These are phyloP conservation scores for Oscheius sp. DNA, from an alignment of 2,888 invertebrate species.

Conservation along the genomic window DNA sequence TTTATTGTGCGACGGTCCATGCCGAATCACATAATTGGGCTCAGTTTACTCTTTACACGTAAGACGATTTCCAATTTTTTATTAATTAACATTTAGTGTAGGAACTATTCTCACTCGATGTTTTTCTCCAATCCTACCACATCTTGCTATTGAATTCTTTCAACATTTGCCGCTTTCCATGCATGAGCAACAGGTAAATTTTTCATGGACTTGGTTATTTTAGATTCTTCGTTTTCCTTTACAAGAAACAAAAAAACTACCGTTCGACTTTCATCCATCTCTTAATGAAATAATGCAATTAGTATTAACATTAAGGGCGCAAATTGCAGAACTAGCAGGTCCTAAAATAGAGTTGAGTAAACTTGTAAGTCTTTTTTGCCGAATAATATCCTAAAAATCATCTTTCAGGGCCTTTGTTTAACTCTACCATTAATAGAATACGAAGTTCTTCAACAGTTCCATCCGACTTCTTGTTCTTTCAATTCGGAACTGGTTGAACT, in stretches of 20 bases:
- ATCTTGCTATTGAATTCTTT: constrained; percentile 60
- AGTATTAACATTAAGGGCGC: constrained; percentile 33
- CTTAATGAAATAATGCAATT: constrained; percentile 33
- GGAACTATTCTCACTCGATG: constrained; percentile 40
- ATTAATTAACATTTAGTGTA: constrained; percentile 21
- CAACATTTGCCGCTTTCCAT: constrained; percentile 47
- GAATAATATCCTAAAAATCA: neutral
- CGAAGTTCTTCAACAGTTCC: neutral
- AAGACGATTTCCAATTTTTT: neutral
- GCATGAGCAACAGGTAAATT: constrained; percentile 33
- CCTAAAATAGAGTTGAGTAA: constrained; percentile 45
- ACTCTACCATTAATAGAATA: neutral
- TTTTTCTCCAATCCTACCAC: constrained; percentile 66
- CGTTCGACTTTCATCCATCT: constrained; percentile 6
- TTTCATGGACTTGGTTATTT: neutral
- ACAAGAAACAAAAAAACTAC: neutral
- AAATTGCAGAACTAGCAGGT: constrained; percentile 40
- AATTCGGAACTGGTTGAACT: constrained; percentile 42
- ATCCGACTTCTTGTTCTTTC: neutral
- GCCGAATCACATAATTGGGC: constrained; percentile 56
- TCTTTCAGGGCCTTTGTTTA: constrained; percentile 16
- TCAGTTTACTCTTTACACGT: constrained; percentile 52
- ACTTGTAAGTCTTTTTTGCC: constrained; percentile 31
- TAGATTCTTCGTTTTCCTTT: constrained; percentile 13
- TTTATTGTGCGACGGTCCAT: constrained; percentile 59